A percentile compares a stretch with the other conserved stretches of the same genome.
These are phyloP conservation scores for Catharus fuscescens DNA, from an alignment of 2,113 vertebrate species.

Conservation along the genomic window DNA sequence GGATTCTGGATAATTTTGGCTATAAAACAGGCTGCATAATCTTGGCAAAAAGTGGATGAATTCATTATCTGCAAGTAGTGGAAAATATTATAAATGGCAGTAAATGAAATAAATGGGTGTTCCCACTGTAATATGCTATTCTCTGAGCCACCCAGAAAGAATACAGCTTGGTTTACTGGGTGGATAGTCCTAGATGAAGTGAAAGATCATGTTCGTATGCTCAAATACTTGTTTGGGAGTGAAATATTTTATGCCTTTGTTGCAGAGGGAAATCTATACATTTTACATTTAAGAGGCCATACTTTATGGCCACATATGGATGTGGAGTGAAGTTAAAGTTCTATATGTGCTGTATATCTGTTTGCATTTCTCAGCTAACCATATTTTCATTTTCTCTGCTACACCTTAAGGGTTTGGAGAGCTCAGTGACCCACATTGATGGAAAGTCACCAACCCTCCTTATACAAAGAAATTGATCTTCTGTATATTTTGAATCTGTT, in stretches of 20 bases:
- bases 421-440: conserved; percentile 14
- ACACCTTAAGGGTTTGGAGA: conserved; percentile 56
- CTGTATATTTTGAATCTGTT: conserved; percentile 55
- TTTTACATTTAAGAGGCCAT: conserved; percentile 16
- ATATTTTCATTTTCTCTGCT: conserved; percentile 56
- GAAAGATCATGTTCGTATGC: conserved; percentile 62
- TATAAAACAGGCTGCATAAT: conserved; percentile 74
- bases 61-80: conserved; percentile 82
- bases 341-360: neutral
- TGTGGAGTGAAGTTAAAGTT: neutral
- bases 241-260: conserved; percentile 61
- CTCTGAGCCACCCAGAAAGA: conserved; percentile 82
- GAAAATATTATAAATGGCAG: conserved; percentile 85
- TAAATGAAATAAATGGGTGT: conserved; percentile 84
- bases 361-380: conserved; percentile 50
- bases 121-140: conserved; percentile 78
- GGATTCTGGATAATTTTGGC: conserved; percentile 76
- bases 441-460: conserved; percentile 16
- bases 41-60: conserved; percentile 76
- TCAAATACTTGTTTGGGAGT: conserved; percentile 48
- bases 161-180: conserved; percentile 72
- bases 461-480: conserved; percentile 47
- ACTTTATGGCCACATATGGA: conserved; percentile 51
- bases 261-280: conserved; percentile 57
- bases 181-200: conserved; percentile 69